A percentile compares a stretch with the other conserved stretches of the same genome.
Evolutionary conservation across 2,888 invertebrate species (phyloP).

Genomic region (Laothoe populi): DNA sequence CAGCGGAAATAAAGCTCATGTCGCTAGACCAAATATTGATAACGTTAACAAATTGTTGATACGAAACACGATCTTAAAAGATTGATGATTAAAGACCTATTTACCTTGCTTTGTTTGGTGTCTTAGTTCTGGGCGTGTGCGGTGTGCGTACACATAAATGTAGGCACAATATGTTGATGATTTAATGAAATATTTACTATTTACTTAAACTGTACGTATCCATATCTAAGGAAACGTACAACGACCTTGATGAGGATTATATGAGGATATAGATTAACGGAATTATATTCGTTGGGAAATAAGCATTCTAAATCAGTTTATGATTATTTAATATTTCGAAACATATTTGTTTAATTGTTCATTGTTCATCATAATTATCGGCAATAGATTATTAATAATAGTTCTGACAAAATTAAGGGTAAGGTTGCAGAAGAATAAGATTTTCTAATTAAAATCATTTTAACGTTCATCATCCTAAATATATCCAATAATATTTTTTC

Average conservation of each 20-base stretch:
- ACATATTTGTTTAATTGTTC: too few species aligned
- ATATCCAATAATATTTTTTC: too few species aligned
- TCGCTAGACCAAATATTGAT: conserved; percentile 13
- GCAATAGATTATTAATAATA: too few species aligned
- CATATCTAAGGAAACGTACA: background rate
- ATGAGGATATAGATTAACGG: background rate
- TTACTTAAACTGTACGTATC: background rate
- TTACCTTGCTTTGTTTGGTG: background rate
- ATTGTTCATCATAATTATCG: too few species aligned
- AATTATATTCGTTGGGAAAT: background rate
- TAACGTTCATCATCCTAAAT: too few species aligned
- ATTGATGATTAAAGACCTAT: background rate
- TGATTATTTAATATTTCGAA: too few species aligned
- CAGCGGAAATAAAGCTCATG: conserved; percentile 22
- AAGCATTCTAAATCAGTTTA: too few species aligned
- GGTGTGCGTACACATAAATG: background rate
- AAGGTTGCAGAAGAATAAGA: too few species aligned
- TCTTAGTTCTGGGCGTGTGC: background rate
- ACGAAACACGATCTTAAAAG: background rate
- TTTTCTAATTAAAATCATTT: too few species aligned
- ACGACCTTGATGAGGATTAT: background rate
- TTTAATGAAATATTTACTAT: conserved; percentile 7
- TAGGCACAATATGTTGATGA: background rate
- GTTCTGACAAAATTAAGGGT: too few species aligned
- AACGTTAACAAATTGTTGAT: conserved; percentile 12